A percentile compares a stretch with the other conserved stretches of the same genome.
These are phyloP conservation scores for Nycticebus coucang DNA, from an alignment of 2,113 vertebrate species.

Conservation along the genomic window DNA sequence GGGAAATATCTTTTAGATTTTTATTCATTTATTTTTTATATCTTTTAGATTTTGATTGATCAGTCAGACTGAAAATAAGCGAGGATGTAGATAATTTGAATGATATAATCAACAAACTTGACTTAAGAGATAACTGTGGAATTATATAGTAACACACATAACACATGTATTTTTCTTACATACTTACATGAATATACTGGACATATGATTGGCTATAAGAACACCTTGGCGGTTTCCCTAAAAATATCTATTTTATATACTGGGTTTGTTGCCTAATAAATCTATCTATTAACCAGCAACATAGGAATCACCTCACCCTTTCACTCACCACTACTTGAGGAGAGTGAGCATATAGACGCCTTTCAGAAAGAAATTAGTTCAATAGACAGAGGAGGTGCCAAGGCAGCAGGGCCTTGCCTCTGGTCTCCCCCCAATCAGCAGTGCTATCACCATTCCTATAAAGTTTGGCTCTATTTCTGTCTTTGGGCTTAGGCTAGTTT, in stretches of 20 bases:
- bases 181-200: neutral
- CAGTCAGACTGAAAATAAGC: neutral
- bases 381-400: neutral
- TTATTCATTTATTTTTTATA: too few species aligned
- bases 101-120: neutral
- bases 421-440: neutral
- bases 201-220: neutral
- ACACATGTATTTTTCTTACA: neutral
- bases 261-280: neutral
- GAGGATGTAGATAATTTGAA: neutral
- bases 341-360: neutral
- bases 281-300: neutral
- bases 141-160: neutral
- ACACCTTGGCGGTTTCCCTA: neutral
- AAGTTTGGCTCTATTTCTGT: neutral
- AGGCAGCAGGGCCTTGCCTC: neutral
- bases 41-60: neutral
- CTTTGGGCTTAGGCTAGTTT: neutral
- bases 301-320: neutral
- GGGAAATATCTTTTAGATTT: neutral
- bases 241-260: neutral
- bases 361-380: neutral
- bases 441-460: neutral
- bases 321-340: neutral
- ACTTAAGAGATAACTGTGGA: neutral